Base-by-base conservation (phyloP, 2,113 vertebrate genomes). In the Picathartes gymnocephalus region DNA sequence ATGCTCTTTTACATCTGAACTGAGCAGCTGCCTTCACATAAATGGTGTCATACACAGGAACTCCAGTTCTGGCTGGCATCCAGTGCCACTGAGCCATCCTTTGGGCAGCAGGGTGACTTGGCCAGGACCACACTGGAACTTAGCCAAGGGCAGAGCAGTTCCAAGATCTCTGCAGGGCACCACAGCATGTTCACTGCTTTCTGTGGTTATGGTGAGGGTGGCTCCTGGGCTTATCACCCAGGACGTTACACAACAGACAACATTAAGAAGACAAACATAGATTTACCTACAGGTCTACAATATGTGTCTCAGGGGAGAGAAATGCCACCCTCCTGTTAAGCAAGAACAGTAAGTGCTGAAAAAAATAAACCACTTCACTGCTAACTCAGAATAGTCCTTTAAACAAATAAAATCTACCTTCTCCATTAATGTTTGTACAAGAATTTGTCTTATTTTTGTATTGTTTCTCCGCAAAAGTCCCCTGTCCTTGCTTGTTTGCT, bases 371-470 rank as follows among this genome's bases (percentile, higher is more conserved):
- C 42, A 42, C 53, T 60, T 94, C n/a, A 37, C 31, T 81, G 64
- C 61, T 96, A 91, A 72, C 37, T 71, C 11, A 2, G 21, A 66
- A 60, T 1, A 48, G 12, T 89, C 54, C 95, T 95, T 95, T 90
- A 90, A 94, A 93, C 53, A 97, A 95, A 86, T 76, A 50, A 86
- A 90, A 93, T 77, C 78, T 90, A 57, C 22, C 9, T 74, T 92
- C 76, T 96, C 91, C 94, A 96, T 72, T 92, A 68, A 71, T 60
- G 69, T 93, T 91, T 88, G 53, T 91, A 92, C 68, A 96, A 85
- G 86, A 96, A 82, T 58, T 89, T 94, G 61, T 77, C 76, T 96
- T 95, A 87, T 95, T 96, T 97, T 94, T 92, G 84, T 88, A 91
- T 66, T 97, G 30, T 92, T 97, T 88, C 74, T 82, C 70, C 64